Evolutionary conservation across 2,888 invertebrate species (phyloP).

Genomic region (Drosophila koepferae): DNA sequence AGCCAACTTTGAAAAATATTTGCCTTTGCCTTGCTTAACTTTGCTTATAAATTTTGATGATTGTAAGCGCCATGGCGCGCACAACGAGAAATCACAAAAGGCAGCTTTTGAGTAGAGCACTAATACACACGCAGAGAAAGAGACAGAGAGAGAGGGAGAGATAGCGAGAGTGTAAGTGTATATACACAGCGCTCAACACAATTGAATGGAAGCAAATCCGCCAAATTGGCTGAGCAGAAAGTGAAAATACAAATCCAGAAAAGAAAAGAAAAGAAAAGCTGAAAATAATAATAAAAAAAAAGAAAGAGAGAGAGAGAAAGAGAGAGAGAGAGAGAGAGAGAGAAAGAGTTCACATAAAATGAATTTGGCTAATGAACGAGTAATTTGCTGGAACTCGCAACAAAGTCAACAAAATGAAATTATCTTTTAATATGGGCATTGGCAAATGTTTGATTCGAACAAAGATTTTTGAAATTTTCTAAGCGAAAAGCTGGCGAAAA

Average conservation of each 20-base stretch:
- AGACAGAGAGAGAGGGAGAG: neutral
- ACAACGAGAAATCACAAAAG: constrained; percentile 46
- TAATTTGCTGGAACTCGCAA: neutral
- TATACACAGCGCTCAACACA: constrained; percentile 21
- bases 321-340: too few species aligned
- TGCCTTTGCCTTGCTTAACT: constrained; percentile 69
- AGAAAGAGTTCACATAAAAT: constrained; percentile 8
- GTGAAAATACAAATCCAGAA: neutral
- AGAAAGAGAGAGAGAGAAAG: too few species aligned
- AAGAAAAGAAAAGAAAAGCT: neutral
- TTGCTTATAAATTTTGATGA: constrained; percentile 77
- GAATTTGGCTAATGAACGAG: constrained; percentile 17
- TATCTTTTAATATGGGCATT: constrained; percentile 13
- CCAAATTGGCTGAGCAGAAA: constrained; percentile 13
- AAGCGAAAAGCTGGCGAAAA: neutral
- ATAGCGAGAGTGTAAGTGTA: neutral
- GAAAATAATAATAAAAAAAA: neutral
- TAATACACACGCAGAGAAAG: constrained; percentile 6
- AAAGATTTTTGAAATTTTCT: neutral
- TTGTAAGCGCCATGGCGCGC: constrained; percentile 40
- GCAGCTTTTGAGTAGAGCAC: constrained; percentile 24
- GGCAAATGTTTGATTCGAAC: neutral
- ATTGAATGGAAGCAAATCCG: constrained; percentile 22
- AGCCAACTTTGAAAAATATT: constrained; percentile 64
- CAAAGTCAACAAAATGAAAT: constrained; percentile 10